Conservation (phyloP, 2,888 invertebrate species). For the Andrena hattorfiana region DNA sequence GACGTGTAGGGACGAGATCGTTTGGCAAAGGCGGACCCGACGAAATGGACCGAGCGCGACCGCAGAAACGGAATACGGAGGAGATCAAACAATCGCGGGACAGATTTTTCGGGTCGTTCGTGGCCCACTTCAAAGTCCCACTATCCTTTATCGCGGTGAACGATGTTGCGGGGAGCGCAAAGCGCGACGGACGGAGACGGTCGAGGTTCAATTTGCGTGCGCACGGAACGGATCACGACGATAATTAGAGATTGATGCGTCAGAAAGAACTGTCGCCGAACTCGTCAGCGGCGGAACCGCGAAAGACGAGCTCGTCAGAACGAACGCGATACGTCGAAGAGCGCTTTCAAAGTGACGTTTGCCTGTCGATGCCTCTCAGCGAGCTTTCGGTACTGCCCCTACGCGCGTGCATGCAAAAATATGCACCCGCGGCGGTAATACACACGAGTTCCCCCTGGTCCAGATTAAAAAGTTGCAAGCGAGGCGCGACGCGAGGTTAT, state of each 20-base stretch:
- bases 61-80: constrained; percentile 37
- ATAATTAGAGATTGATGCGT: background rate
- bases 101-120: constrained; percentile 35
- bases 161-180: background rate
- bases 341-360: constrained; percentile 6
- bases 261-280: background rate
- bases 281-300: background rate
- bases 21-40: constrained; percentile 43
- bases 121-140: constrained; percentile 14
- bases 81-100: constrained; percentile 51
- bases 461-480: constrained; percentile 79
- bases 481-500: constrained; percentile 74
- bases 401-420: constrained; percentile 28
- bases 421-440: constrained; percentile 57
- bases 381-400: background rate
- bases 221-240: background rate
- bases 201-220: background rate
- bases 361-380: constrained; percentile 9
- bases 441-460: constrained; percentile 68
- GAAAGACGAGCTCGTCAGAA: background rate
- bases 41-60: constrained; percentile 41
- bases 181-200: background rate
- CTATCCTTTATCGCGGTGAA: constrained; percentile 24
- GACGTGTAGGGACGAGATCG: background rate
- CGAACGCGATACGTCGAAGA: background rate